A percentile compares a stretch with the other conserved stretches of the same genome.
Conservation (phyloP, 2,888 invertebrate species). For the Apamea monoglypha region DNA sequence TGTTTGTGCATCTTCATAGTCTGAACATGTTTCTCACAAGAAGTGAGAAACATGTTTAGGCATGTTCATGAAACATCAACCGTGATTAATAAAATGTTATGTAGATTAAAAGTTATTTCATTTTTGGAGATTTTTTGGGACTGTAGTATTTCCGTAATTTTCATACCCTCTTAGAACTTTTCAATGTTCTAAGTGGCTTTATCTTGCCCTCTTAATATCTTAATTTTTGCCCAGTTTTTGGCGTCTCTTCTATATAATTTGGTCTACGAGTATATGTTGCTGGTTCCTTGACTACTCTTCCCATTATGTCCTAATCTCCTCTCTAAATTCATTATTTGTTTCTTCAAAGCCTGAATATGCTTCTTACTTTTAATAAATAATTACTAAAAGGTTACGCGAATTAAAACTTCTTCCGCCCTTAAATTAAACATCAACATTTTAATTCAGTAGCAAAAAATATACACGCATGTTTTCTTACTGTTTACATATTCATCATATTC, state of each 20-base stretch:
- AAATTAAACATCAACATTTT: not conserved
- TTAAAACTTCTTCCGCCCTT: not conserved
- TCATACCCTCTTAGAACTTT: not conserved
- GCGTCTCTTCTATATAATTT: not conserved
- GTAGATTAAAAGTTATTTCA: not conserved
- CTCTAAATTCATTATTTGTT: not conserved
- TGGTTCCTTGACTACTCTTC: not conserved
- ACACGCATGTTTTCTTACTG: slow-evolving; percentile 8
- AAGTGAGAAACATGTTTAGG: too few relatives aligned
- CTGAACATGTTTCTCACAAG: too few relatives aligned
- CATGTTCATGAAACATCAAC: too few relatives aligned
- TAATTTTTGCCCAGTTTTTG: not conserved
- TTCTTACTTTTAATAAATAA: too few relatives aligned
- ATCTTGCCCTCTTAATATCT: not conserved
- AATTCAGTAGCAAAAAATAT: not conserved
- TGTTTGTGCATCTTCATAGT: not conserved
- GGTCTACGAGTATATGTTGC: not conserved
- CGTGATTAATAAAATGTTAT: not conserved
- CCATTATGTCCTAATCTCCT: not conserved
- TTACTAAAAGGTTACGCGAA: not conserved
- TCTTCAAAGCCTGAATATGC: not conserved
- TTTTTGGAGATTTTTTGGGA: not conserved
- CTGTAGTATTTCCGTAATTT: not conserved
- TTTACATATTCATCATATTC: slow-evolving; percentile 47
- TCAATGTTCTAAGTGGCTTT: not conserved